A percentile compares a stretch with the other conserved stretches of the same genome.
These are phyloP conservation scores for Oncorhynchus nerka DNA, from an alignment of 2,113 vertebrate genomes.

Conservation along the genomic window DNA sequence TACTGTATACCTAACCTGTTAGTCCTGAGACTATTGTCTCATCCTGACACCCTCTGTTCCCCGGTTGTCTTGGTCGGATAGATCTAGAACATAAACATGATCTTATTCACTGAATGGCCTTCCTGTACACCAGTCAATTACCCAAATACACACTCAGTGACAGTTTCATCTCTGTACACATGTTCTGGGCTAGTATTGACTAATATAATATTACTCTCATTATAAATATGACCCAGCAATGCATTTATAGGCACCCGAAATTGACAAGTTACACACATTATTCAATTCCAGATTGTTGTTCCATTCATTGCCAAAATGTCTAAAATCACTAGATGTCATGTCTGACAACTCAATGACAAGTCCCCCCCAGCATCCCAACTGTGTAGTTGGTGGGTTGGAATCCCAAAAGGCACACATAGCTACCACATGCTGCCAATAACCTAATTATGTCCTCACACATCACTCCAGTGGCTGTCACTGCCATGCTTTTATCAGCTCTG, in stretches of 20 bases:
- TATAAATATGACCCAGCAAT: neutral
- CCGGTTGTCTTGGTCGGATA: no score
- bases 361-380: neutral
- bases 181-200: no score
- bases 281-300: no score
- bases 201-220: no score
- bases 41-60: no score
- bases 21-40: no score
- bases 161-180: no score
- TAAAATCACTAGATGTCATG: neutral
- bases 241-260: neutral
- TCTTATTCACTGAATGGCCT: no score
- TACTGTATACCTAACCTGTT: no score
- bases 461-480: conserved; percentile 60
- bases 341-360: neutral
- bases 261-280: neutral
- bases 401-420: conserved; percentile 52
- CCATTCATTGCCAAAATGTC: neutral
- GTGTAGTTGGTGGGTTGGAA: conserved; percentile 14
- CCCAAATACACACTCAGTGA: no score
- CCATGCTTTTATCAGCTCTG: conserved; percentile 50
- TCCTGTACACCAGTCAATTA: no score
- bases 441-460: conserved; percentile 68
- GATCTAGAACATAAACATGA: no score
- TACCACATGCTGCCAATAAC: conserved; percentile 61